Conservation (phyloP, 2,797 vertebrate species). For the Helarctos malayanus region DNA sequence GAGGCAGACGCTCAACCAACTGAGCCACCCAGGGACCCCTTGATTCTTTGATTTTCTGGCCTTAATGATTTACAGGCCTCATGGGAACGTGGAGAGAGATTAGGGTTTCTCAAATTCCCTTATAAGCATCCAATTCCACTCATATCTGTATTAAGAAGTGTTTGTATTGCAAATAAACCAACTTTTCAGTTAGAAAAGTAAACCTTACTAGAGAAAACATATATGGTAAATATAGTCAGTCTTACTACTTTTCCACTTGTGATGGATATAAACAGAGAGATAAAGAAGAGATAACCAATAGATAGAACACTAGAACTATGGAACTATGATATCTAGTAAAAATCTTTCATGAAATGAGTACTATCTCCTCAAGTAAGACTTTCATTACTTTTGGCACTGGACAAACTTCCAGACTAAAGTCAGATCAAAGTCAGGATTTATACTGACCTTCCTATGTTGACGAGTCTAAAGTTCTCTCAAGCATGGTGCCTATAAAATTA, state of each 20-base stretch:
- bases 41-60: background rate
- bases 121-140: background rate
- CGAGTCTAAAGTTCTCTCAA: background rate
- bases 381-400: background rate
- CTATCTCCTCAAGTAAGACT: background rate
- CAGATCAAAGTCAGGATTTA: slow-evolving; percentile 28
- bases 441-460: background rate
- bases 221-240: background rate
- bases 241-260: background rate
- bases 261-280: background rate
- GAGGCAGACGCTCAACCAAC: background rate
- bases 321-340: background rate
- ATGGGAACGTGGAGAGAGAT: background rate
- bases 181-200: background rate
- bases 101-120: background rate
- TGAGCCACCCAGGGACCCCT: background rate
- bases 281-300: background rate
- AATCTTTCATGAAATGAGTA: background rate
- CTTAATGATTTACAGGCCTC: background rate
- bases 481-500: background rate
- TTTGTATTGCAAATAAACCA: background rate
- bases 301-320: background rate
- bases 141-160: background rate
- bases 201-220: background rate
- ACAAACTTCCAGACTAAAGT: background rate